A percentile compares a stretch with the other conserved stretches of the same genome.
These are phyloP conservation scores for Paralinhomoeus sp. DNA, from an alignment of 2,888 invertebrate species.

Conservation along the genomic window DNA sequence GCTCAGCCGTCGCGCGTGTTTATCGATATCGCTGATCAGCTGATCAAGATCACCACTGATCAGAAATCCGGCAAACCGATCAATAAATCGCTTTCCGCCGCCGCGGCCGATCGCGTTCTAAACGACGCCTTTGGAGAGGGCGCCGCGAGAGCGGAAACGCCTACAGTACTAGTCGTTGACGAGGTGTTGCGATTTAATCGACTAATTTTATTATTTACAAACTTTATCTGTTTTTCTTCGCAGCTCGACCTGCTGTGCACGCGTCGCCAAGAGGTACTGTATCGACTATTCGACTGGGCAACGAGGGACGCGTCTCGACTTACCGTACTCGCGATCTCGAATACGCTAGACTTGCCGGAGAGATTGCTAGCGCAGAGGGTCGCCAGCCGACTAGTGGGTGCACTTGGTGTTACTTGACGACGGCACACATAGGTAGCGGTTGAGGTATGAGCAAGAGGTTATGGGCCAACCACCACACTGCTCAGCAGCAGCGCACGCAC, in stretches of 20 bases:
- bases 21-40: not conserved
- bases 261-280: slow-evolving; percentile 75
- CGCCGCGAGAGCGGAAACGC: slow-evolving; percentile 32
- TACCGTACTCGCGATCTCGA: slow-evolving; percentile 79
- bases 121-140: slow-evolving; percentile 11
- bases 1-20: slow-evolving; percentile 69
- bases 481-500: too few relatives aligned
- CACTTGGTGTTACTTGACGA: too few relatives aligned
- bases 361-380: slow-evolving; percentile 39
- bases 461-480: too few relatives aligned
- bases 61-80: too few relatives aligned
- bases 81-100: too few relatives aligned
- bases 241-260: slow-evolving; percentile 75
- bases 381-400: slow-evolving; percentile 25
- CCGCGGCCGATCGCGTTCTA: slow-evolving; percentile 11
- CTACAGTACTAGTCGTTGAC: slow-evolving; percentile 58
- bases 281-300: slow-evolving; percentile 91
- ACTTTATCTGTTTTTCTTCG: not conserved
- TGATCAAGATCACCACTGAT: too few relatives aligned
- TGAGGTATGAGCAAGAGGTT: too few relatives aligned
- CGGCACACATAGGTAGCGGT: too few relatives aligned
- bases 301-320: slow-evolving; percentile 49
- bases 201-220: not conserved
- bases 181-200: slow-evolving; percentile 39
- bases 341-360: slow-evolving; percentile 95